A percentile compares a stretch with the other conserved stretches of the same genome.
These are phyloP conservation scores for Agriopis leucophaearia DNA, from an alignment of 2,888 invertebrate species.

Conservation along the genomic window DNA sequence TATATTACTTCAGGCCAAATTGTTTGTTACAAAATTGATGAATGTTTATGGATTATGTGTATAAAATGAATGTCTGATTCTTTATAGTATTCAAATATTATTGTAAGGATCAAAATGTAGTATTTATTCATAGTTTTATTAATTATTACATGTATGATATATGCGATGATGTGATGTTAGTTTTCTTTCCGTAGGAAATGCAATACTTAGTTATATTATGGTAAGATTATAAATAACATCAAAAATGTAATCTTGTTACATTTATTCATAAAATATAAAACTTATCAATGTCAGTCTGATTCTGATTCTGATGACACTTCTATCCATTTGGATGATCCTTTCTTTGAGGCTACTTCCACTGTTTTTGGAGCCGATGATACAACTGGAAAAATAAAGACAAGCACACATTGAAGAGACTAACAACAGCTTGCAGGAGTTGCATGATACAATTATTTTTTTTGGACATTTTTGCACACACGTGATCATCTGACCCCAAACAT, in stretches of 20 bases:
- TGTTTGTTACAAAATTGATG: slow-evolving; percentile 52
- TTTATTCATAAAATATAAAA: slow-evolving; percentile 63
- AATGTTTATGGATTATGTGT: slow-evolving; percentile 40
- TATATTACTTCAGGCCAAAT: slow-evolving; percentile 69
- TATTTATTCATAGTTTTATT: slow-evolving; percentile 46
- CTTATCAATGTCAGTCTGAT: slow-evolving; percentile 60
- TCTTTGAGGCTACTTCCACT: slow-evolving; percentile 71
- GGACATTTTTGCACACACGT: too few relatives aligned
- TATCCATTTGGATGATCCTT: slow-evolving; percentile 74
- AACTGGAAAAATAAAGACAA: slow-evolving; percentile 58
- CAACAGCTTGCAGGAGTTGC: background rate
- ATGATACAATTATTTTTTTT: too few relatives aligned
- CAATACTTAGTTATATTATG: too few relatives aligned
- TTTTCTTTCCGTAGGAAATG: slow-evolving; percentile 68
- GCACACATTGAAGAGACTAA: background rate
- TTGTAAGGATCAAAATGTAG: slow-evolving; percentile 47
- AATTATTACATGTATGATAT: slow-evolving; percentile 28
- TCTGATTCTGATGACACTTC: slow-evolving; percentile 82
- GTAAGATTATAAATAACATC: slow-evolving; percentile 71
- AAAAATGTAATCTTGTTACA: slow-evolving; percentile 75
- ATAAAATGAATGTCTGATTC: slow-evolving; percentile 39
- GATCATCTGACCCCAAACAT: too few relatives aligned
- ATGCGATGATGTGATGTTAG: slow-evolving; percentile 31
- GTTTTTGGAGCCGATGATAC: slow-evolving; percentile 69
- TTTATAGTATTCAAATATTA: slow-evolving; percentile 30